Evolutionary conservation across 2,113 vertebrate genomes (phyloP), one percentile per base, ranked within the genome.

Genomic region (Anolis carolinensis): DNA sequence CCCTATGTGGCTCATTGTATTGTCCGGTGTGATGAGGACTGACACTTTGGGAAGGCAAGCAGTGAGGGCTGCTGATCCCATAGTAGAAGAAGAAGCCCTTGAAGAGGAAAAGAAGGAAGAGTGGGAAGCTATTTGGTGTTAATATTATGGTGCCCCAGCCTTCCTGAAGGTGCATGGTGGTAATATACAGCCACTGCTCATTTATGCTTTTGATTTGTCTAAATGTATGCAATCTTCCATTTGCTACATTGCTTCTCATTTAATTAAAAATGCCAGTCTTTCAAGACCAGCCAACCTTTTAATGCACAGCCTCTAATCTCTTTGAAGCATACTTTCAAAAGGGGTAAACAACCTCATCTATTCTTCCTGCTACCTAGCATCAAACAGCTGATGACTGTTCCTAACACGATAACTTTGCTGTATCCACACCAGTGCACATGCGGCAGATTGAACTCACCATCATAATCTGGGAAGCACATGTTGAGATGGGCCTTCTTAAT

Each of bases 391-490:
- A 11, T 32, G n/a, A 68, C 3, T 55, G 32, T 3, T 48, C 34
- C 7, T 67, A 76, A 68, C 23, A 65, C 5, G 13, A 27, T 27
- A 14, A 6, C 34, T 62, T 63, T 59, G 27, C 23, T 36, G 30
- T 9, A 52, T 44, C 39, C 11, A 36, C 8, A 70, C 39, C 14
- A 44, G 23, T 52, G 10, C 18, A 25, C 14, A 14, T 30, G 16
- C 32, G 25, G 52, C 20, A n/a, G 7, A 32, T 25, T 20, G 52
- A 68, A 74, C 96, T 96, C 90, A 99, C 99, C 99, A 0, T 99
- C 98, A 1, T 99, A 99, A 68, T 99, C 99, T 0, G 98, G 98
- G 94, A 99, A 99, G 95, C 99, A 99, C 96, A 99, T 99, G 96
- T 96, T 99, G 87, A 99, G 97, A 16, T 99, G 99, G 8, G 98